Conservation (phyloP, 2,113 vertebrate species). For the Eulemur macaco region DNA sequence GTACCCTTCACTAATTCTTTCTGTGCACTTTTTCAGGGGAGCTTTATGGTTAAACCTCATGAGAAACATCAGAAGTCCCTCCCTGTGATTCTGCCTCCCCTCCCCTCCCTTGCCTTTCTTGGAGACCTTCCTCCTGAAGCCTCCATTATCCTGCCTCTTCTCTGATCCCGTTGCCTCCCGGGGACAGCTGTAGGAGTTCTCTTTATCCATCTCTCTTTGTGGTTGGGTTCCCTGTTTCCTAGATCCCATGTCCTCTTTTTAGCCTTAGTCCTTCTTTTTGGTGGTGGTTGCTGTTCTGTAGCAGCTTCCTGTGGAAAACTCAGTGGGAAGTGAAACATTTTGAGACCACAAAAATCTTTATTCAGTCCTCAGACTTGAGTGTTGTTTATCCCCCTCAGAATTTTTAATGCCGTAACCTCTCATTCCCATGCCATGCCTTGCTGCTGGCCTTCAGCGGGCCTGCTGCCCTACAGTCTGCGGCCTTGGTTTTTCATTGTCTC, state of each 20-base stretch:
- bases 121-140: not conserved
- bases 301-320: not conserved
- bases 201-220: not conserved
- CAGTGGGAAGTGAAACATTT: not conserved
- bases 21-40: not conserved
- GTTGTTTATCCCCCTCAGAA: not conserved
- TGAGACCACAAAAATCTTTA: not conserved
- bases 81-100: not conserved
- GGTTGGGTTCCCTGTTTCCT: not conserved
- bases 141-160: not conserved
- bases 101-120: not conserved
- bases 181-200: not conserved
- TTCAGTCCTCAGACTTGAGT: not conserved
- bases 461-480: not conserved
- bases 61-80: not conserved
- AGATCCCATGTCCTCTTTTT: not conserved
- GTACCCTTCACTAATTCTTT: not conserved
- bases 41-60: not conserved
- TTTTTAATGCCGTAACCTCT: not conserved
- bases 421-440: not conserved
- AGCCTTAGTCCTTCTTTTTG: not conserved
- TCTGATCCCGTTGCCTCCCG: no score
- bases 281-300: not conserved
- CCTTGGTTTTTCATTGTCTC: not conserved
- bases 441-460: not conserved